A percentile compares a stretch with the other conserved stretches of the same genome.
Conservation (phyloP, 2,113 vertebrate species). For the Dasypus novemcinctus region DNA sequence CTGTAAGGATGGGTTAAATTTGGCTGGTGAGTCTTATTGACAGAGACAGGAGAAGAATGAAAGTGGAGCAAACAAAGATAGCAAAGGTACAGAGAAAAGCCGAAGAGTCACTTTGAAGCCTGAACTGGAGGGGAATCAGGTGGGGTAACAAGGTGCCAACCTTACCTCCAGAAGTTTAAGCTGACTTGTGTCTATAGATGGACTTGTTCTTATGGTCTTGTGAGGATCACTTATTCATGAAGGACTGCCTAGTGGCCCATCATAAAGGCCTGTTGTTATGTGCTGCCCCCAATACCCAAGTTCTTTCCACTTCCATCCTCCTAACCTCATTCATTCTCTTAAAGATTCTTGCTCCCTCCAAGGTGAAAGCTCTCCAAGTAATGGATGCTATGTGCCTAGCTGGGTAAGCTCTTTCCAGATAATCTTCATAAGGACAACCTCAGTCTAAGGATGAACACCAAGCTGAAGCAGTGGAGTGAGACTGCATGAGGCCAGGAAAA, state of each 20-base stretch:
- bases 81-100: neutral
- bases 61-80: neutral
- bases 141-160: too few relatives aligned
- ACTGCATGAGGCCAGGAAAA: neutral
- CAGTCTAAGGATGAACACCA: neutral
- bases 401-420: neutral
- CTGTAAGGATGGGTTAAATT: neutral
- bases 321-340: neutral
- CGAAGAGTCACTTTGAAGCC: too few relatives aligned
- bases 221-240: accelerated
- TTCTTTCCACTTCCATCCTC: neutral
- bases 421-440: neutral
- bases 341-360: neutral
- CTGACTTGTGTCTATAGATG: neutral
- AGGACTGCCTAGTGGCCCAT: neutral
- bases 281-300: neutral
- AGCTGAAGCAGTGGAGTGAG: neutral
- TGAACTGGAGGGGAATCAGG: neutral
- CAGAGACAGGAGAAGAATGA: too few relatives aligned
- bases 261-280: neutral
- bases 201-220: too few relatives aligned
- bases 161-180: neutral
- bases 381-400: too few relatives aligned
- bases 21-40: too few relatives aligned
- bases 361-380: neutral